Base-by-base conservation (phyloP, 2,797 vertebrate species). In the Sylvia borin region DNA sequence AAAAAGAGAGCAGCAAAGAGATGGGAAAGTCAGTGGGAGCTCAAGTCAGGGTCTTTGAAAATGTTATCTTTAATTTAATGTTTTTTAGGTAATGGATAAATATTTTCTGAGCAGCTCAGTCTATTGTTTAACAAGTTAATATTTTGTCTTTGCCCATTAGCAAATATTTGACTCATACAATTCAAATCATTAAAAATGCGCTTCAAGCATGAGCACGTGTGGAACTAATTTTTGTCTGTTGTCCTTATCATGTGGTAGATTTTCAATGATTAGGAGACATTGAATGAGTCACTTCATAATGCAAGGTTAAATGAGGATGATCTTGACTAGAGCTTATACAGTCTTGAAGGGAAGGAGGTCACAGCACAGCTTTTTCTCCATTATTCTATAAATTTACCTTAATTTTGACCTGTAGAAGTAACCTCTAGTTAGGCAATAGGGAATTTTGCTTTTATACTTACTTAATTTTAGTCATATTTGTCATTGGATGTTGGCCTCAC, bases 191-290 rank as follows among this genome's bases (percentile, higher is more conserved):
- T 95, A 84, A 50, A 95, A 93, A 34, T 57, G 21, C 82, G 74
- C 88, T 94, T 94, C 64, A 73, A 65, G 91, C 83, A 74, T 74
- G 74, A 90, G 48, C 60, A 85, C 1, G 1, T 76, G 67, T 92
- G 88, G 88, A 96, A 87, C 42, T 96, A 93, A 95, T 96, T 96
- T 96, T 95, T 90, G 53, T 92, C 93, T 95, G 53, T 60, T 88
- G 88, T 90, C 53, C 42, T 73, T 92, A 62, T 47, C 73, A 81
- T 65, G 84, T 85, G 84, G 50, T 82, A 92, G 53, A 71, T 85
- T 92, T 85, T 85, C 55, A 67, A 13, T 54, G 60, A 76, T 88
- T 76, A 85, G 42, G 34, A 93, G 79, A 38, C 85, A 88, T 11
- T 1, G 4, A 78, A 70, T 96, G 94, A 93, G 88, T 95, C 90